Evolutionary conservation across 2,888 invertebrate genomes (phyloP).

Genomic region (Pollenia amentaria): DNA sequence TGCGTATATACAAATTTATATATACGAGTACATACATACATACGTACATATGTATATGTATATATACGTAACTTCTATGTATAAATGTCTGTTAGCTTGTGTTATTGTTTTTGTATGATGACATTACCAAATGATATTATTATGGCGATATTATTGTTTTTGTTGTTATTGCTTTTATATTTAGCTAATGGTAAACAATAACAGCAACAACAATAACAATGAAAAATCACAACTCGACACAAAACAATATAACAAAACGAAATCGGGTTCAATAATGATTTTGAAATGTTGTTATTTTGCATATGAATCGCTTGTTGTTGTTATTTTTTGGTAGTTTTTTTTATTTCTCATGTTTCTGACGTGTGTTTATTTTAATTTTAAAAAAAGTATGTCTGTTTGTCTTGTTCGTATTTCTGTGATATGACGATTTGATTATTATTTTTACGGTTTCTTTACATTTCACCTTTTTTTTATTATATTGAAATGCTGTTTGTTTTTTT

Average conservation of each 20-base stretch:
- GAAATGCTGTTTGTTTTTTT: constrained; percentile 35
- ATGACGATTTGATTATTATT: constrained; percentile 65
- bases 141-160: constrained; percentile 47
- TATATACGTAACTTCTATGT: constrained; percentile 7
- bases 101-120: constrained; percentile 57
- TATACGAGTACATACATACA: neutral
- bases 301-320: constrained; percentile 80
- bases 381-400: constrained; percentile 28
- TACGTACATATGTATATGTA: neutral
- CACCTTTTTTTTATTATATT: constrained; percentile 57
- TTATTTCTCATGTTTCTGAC: constrained; percentile 2
- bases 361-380: constrained; percentile 6
- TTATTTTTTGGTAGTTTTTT: constrained; percentile 32
- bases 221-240: neutral
- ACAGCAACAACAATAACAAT: neutral
- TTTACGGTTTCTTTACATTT: constrained; percentile 72
- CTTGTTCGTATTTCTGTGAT: constrained; percentile 50
- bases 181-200: constrained; percentile 31
- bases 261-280: constrained; percentile 73
- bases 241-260: constrained; percentile 31
- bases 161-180: constrained; percentile 39
- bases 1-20: neutral
- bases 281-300: constrained; percentile 79
- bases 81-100: constrained; percentile 4
- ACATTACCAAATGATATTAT: constrained; percentile 63